Base-by-base conservation (phyloP, 2,797 vertebrate genomes). In the Cynopterus sphinx region DNA sequence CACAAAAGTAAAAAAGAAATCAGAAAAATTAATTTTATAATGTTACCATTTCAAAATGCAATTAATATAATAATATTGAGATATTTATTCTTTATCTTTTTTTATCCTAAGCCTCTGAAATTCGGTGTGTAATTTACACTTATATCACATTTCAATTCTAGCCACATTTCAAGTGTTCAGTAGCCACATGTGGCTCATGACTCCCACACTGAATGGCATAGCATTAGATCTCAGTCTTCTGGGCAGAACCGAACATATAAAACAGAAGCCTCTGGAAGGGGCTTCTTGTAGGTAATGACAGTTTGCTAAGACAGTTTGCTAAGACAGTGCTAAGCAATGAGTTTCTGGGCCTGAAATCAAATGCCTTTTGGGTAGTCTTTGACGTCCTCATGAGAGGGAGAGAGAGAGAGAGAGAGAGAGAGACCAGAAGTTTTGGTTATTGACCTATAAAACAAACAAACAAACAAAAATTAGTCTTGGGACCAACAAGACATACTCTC, bases 361-460 rank as follows among this genome's bases (percentile, higher is more conserved):
- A 90, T 36, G 31, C 28, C n/a, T 84, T 68, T 49, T 7, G 63
- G 36, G 28, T 43, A 92, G 61, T 16, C 70, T 94, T 65, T 87
- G 87, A 95, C 53, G 43, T 78, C 36, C 17, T 94, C 74, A 9
- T 55, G 41, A 49, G 49, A 16, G 49, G 5, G 49, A 17, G 15
- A 17, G 15, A 17, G 49, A 16, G 49, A 49, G 4, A 49, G 49
- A 16, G 13, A 49, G 49, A 49, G 49, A 16, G 49, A 16, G 13
- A 49, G 46, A 46, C 46, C 13, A 46, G 70, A 91, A 24, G 70
- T 82, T 94, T 94, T 51, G 55, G n/a, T 94, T 71, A 87, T 33
- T 96, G 91, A 81, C n/a, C 33, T 96, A 63, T 73, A 83, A 95
- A 96, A 91, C 24, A 89, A 93, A 93, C 49, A 79, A 91, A 89